phyloP scores from a whole-genome alignment of 2,797 vertebrate genomes.

The Trachops cirrhosus region DNA sequence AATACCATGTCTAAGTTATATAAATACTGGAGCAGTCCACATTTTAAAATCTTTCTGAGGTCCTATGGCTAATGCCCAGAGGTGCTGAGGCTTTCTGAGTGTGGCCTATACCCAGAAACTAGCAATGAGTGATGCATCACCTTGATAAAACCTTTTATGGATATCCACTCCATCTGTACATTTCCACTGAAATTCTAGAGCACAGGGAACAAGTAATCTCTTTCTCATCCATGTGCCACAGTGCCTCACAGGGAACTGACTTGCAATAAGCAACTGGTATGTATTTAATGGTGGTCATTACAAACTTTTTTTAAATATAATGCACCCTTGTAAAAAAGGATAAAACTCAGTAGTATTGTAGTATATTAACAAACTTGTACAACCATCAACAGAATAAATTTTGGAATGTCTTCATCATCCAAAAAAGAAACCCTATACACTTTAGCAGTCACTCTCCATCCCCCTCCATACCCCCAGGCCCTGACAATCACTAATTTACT shows the following conservation, averaged over 20 bases:
- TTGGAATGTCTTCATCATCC: not conserved
- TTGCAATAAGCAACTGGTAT: not conserved
- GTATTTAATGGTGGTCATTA: not conserved
- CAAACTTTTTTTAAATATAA: not conserved
- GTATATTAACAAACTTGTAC: not conserved
- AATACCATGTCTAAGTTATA: not conserved
- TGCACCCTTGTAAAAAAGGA: not conserved
- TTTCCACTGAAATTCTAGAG: not conserved
- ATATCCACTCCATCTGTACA: not conserved
- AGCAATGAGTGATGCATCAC: not conserved
- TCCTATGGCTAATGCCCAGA: not conserved
- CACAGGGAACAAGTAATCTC: not conserved
- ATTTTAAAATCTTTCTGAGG: slow-evolving; percentile 23
- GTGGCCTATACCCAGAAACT: not conserved
- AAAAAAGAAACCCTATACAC: not conserved
- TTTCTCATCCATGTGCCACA: not conserved
- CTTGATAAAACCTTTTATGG: not conserved
- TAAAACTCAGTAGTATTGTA: not conserved
- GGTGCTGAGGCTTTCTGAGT: not conserved
- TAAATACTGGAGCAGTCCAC: not conserved
- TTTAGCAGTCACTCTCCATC: not conserved
- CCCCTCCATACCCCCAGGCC: not conserved
- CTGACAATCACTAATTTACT: not conserved
- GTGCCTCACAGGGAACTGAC: not conserved
- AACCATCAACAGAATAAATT: not conserved